phyloP scores from a whole-genome alignment of 1,140 invertebrate species.

The Pristionchus pacificus region DNA sequence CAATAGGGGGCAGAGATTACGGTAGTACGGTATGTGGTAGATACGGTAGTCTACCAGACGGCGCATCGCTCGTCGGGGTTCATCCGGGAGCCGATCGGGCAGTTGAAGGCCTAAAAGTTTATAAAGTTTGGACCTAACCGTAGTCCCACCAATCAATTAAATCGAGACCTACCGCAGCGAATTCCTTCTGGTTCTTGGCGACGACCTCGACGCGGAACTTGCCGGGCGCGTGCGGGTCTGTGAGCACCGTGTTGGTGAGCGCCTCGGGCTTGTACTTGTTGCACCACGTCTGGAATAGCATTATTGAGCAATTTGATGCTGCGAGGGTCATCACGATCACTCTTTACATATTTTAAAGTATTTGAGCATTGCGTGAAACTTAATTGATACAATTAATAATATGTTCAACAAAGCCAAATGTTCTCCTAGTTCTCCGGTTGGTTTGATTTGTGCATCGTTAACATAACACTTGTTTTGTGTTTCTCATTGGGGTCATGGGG shows the following conservation, averaged over 20 bases:
- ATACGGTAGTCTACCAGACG: slow-evolving; percentile 68
- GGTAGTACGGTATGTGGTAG: no score
- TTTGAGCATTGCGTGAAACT: no score
- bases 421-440: no score
- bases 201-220: slow-evolving; percentile 73
- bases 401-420: no score
- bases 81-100: slow-evolving; percentile 72
- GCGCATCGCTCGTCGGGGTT: slow-evolving; percentile 79
- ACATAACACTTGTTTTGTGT: no score
- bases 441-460: no score
- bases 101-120: slow-evolving; percentile 67
- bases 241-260: slow-evolving; percentile 64
- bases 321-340: no score
- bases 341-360: no score
- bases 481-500: no score
- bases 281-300: slow-evolving; percentile 36
- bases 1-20: no score
- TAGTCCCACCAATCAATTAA: not conserved
- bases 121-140: not conserved
- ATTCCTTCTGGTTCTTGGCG: slow-evolving; percentile 78
- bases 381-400: no score
- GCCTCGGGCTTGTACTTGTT: slow-evolving; percentile 34
- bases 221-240: slow-evolving; percentile 73
- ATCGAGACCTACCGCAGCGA: slow-evolving; percentile 62
- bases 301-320: not conserved